Evolutionary conservation across 1,140 invertebrate genomes (phyloP), one percentile per base, ranked within the genome.

Genomic region (Drosophila pandora): DNA sequence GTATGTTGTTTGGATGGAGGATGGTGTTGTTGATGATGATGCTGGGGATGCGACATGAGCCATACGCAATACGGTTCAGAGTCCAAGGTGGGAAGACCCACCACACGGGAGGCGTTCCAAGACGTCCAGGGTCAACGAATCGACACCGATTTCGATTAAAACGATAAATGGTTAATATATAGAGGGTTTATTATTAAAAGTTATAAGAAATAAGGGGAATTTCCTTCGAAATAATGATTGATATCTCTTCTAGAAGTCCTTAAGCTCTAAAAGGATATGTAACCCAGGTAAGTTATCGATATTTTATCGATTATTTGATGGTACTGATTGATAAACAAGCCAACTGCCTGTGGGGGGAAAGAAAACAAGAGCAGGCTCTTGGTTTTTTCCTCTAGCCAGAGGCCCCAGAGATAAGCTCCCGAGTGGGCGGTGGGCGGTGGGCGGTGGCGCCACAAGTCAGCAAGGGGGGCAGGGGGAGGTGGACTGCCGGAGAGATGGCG

Each of bases 51-150:
- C 32, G 63, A 23, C 59, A 50, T 64, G 60, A 43, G 63, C 50
- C 55, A 69, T 70, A 70, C 64, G 67, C 67, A 57, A 57, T 21
- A 43, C 50, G 52, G 67, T 68, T 25, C 67, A 70, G 65, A 70
- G 67, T 70, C 67, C 67, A 70, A 70, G 67, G 65, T 69, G 65
- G 65, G 65, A 68, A 37, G 63, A 48, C 23, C 50, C 65, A 68
- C 65, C 65, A 68, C 65, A 68, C 63, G 43, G 63, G 22, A 56
- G 41, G 65, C 63, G 41, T 22, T 10, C 43, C 21, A 39, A 43
- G 34, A 56, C 63, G 63, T 69, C 65, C 65, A 69, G 65, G 65
- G 67, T 69, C 50, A 69, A 69, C 63, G 67, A 32, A 23, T 56
- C 56, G 45, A 32, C 28, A 41, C 10, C 5, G 45, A 48, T 62